Base-by-base conservation (phyloP, 2,797 vertebrate species). In the Lemur catta region DNA sequence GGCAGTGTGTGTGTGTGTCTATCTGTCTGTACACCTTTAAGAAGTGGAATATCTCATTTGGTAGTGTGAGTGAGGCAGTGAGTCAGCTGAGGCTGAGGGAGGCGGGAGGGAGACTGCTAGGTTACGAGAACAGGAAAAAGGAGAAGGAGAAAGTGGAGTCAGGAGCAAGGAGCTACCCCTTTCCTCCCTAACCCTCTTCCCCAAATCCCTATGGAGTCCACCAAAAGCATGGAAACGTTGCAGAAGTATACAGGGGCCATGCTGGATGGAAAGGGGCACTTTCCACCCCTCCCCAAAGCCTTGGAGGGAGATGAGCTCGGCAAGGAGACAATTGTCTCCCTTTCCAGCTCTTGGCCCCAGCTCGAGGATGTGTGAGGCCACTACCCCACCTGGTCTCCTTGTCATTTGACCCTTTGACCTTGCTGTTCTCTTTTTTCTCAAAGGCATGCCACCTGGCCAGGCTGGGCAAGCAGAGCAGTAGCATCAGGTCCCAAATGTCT, bases 1-100 rank as follows among this genome's bases (percentile, higher is more conserved):
- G 74, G 61, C 33, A 61, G 65, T 59, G 65, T 72, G 41, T 90
- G 75, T 88, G 5, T 86, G 17, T 97, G 85, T 97, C 14, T 96
- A 13, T 96, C 61, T 92, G 95, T 93, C 94, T 96, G 95, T 98
- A 97, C 75, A 96, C 97, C 97, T 98, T 98, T 98, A 98, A 98
- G 97, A 97, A 96, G 94, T 96, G 95, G 96, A 95, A 97, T 97
- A 96, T 96, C 97, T 97, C 97, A 97, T 98, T 96, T 97, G 97
- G 89, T 98, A 97, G 97, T 97, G 97, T 97, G 97, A 98, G 97
- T 97, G 97, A 97, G 96, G 96, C 95, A 94, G 97, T 98, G 97
- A 98, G 97, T 98, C 97, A 98, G 97, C 97, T 98, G 97, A 98
- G 97, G 93, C 93, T 97, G 97, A 97, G 96, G 79, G 94, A 97